A percentile compares a stretch with the other conserved stretches of the same genome.
phyloP scores from a whole-genome alignment of 2,888 invertebrate species.

The Cerastis rubricosa region DNA sequence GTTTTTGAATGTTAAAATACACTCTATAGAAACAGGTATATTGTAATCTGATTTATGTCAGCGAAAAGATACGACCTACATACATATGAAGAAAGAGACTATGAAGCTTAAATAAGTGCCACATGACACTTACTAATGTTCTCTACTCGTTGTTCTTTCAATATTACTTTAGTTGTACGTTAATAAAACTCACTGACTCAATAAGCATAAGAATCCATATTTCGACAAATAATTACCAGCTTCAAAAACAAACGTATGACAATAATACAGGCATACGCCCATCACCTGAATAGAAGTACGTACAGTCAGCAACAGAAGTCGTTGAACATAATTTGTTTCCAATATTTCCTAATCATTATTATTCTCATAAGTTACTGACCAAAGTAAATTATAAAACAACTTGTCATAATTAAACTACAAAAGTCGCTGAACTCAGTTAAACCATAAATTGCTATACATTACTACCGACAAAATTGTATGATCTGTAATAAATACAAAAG shows the following conservation, averaged over 20 bases:
- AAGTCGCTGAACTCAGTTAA: no score
- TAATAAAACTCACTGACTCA: not conserved
- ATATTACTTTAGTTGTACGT: not conserved
- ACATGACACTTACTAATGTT: not conserved
- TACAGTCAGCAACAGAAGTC: no score
- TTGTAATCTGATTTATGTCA: not conserved
- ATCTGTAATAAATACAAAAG: no score
- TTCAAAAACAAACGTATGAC: not conserved
- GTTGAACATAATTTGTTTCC: no score
- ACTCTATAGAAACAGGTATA: not conserved
- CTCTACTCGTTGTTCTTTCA: not conserved
- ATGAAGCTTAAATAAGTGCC: not conserved
- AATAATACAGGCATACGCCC: slow-evolving; percentile 10
- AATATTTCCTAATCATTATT: no score
- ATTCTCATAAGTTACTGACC: no score
- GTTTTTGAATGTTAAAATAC: not conserved
- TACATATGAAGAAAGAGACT: not conserved
- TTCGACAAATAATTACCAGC: not conserved
- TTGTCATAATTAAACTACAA: no score
- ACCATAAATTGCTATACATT: no score
- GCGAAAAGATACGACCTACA: not conserved
- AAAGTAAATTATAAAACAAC: no score
- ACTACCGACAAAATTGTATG: no score
- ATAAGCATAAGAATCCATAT: not conserved
- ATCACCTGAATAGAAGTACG: slow-evolving; percentile 28